Conservation (phyloP, 1,140 invertebrate species). For the Oryzaephilus surinamensis region DNA sequence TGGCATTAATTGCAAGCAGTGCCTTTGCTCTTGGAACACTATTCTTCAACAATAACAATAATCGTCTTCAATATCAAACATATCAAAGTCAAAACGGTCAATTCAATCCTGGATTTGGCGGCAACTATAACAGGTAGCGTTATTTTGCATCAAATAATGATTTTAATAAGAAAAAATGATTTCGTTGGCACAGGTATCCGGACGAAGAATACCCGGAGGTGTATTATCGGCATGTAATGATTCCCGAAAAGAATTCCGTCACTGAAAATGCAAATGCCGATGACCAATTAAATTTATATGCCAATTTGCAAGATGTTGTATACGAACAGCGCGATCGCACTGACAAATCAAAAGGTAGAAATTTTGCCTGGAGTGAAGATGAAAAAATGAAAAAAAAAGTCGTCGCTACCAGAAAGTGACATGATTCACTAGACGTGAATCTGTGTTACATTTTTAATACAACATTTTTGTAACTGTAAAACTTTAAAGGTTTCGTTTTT, state of each 20-base stretch:
- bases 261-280: no score
- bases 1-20: slow-evolving; percentile 55
- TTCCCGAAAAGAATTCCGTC: slow-evolving; percentile 8
- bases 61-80: no score
- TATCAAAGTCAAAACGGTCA: no score
- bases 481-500: no score
- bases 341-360: slow-evolving; percentile 35
- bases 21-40: slow-evolving; percentile 47
- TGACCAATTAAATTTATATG: slow-evolving; percentile 19
- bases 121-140: no score
- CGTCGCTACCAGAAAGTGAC: no score
- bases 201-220: slow-evolving; percentile 13
- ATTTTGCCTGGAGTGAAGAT: slow-evolving; percentile 43
- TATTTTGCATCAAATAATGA: no score
- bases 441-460: no score
- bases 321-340: no score
- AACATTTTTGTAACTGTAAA: no score
- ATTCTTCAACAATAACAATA: slow-evolving; percentile 23
- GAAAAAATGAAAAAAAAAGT: slow-evolving; percentile 24
- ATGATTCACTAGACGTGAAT: no score
- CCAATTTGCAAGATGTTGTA: slow-evolving; percentile 12
- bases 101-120: no score
- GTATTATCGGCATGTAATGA: slow-evolving; percentile 2
- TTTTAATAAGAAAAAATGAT: not conserved
- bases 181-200: slow-evolving; percentile 12